Percentiles rank a stretch among this genome's conserved stretches.
These are phyloP conservation scores for Rhinogobius similis DNA, from an alignment of 2,113 vertebrate species.

Conservation along the genomic window DNA sequence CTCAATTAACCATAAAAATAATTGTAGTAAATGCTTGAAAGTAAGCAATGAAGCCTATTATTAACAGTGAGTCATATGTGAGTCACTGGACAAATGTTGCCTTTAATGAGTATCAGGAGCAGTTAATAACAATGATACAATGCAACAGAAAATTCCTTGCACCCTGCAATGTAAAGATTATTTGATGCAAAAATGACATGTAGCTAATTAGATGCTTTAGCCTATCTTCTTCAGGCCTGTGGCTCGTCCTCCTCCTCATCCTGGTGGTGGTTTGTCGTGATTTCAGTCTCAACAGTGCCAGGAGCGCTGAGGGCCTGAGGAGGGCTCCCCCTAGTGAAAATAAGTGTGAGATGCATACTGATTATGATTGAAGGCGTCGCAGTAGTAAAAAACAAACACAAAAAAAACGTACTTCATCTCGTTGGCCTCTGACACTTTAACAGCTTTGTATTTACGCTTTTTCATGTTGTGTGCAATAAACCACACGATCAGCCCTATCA, in stretches of 20 bases:
- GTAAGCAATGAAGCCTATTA: too few species aligned
- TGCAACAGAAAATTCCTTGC: not conserved
- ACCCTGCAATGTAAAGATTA: not conserved
- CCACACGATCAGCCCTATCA: conserved; percentile 63
- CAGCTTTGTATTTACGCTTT: conserved; percentile 45
- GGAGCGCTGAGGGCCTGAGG: conserved; percentile 10
- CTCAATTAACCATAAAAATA: not conserved
- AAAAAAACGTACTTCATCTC: conserved; percentile 56
- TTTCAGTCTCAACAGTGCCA: conserved; percentile 37
- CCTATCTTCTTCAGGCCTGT: conserved; percentile 28
- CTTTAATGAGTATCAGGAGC: not conserved
- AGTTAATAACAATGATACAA: not conserved
- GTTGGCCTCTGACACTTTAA: conserved; percentile 35
- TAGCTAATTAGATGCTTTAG: conserved; percentile 14
- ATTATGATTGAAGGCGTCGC: not conserved
- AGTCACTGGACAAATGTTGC: not conserved
- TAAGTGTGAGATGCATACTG: conserved; percentile 1
- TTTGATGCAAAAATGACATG: not conserved
- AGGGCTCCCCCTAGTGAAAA: conserved; percentile 50
- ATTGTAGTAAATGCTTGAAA: not conserved
- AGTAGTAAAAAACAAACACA: not conserved
- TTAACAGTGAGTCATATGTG: conserved; percentile 1
- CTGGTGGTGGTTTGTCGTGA: conserved; percentile 4
- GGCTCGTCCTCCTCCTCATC: conserved; percentile 28
- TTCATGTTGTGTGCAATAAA: conserved; percentile 61